A percentile compares a stretch with the other conserved stretches of the same genome.
These are phyloP conservation scores for Watersipora subatra DNA, from an alignment of 1,140 invertebrate species.

Conservation along the genomic window DNA sequence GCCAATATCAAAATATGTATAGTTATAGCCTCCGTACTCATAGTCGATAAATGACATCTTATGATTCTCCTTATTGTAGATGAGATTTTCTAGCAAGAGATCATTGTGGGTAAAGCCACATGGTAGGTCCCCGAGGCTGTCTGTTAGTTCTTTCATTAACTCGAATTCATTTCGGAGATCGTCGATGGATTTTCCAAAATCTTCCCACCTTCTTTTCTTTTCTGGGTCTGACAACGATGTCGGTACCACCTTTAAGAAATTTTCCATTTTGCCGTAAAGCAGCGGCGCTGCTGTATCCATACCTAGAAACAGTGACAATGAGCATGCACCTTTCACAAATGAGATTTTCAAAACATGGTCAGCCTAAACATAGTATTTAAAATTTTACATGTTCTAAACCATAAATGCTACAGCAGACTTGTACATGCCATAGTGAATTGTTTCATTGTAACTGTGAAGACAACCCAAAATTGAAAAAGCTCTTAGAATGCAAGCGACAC, in stretches of 20 bases:
- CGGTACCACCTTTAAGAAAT: neutral
- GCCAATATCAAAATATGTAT: slow-evolving; percentile 88
- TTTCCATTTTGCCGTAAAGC: neutral
- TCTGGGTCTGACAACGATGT: neutral
- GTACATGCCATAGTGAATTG: too few relatives aligned
- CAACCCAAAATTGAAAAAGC: too few relatives aligned
- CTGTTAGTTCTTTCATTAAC: neutral
- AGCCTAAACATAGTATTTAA: too few relatives aligned
- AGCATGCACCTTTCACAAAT: too few relatives aligned
- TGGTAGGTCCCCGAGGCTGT: neutral
- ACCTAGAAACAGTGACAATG: slow-evolving; percentile 4
- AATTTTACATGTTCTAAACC: too few relatives aligned
- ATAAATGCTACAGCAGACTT: too few relatives aligned
- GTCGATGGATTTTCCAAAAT: neutral
- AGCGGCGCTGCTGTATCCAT: slow-evolving; percentile 1
- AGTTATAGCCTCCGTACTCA: slow-evolving; percentile 87
- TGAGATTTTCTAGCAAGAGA: slow-evolving; percentile 80
- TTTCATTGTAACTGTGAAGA: too few relatives aligned
- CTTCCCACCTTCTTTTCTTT: neutral
- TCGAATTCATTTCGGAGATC: neutral
- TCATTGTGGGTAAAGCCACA: slow-evolving; percentile 66
- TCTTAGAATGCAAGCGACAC: too few relatives aligned
- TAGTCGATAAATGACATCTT: slow-evolving; percentile 86
- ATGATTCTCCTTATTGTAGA: slow-evolving; percentile 56
- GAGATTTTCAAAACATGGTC: too few relatives aligned